Conservation (phyloP, 2,888 invertebrate genomes). For the Cacoxenus indagator region DNA sequence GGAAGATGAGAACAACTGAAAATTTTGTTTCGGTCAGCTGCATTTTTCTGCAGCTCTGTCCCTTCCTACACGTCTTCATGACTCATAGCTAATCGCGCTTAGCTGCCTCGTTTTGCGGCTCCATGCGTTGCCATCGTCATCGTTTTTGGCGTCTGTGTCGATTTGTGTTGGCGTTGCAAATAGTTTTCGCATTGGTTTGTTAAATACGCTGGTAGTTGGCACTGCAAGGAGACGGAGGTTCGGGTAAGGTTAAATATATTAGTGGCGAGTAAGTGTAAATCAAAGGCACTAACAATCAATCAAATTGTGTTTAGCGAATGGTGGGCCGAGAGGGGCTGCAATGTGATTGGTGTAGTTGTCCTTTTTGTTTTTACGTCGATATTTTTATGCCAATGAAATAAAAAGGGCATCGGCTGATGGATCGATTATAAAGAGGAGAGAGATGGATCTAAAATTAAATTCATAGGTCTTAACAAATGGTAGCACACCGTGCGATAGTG, state of each 20-base stretch:
- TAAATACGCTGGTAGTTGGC: neutral
- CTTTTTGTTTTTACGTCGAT: too few relatives aligned
- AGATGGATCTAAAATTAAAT: too few relatives aligned
- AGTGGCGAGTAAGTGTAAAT: constrained; percentile 44
- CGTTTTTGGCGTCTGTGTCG: neutral
- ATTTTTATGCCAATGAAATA: too few relatives aligned
- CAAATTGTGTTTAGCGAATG: neutral
- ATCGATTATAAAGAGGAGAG: too few relatives aligned
- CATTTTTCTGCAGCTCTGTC: neutral
- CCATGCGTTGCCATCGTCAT: neutral
- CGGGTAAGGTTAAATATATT: constrained; percentile 10
- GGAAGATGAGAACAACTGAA: neutral
- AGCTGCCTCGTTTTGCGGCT: neutral
- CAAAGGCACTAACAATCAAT: constrained; percentile 33
- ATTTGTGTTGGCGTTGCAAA: neutral
- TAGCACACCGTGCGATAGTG: too few relatives aligned
- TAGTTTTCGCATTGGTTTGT: neutral
- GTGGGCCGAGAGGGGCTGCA: neutral
- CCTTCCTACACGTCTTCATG: neutral
- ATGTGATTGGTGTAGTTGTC: too few relatives aligned
- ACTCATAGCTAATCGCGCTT: neutral
- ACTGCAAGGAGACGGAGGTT: neutral
- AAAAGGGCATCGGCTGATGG: too few relatives aligned
- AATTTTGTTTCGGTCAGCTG: neutral
- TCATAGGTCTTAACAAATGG: too few relatives aligned